Base-by-base conservation (phyloP, 2,797 vertebrate species). In the Lithobates sylvaticus region DNA sequence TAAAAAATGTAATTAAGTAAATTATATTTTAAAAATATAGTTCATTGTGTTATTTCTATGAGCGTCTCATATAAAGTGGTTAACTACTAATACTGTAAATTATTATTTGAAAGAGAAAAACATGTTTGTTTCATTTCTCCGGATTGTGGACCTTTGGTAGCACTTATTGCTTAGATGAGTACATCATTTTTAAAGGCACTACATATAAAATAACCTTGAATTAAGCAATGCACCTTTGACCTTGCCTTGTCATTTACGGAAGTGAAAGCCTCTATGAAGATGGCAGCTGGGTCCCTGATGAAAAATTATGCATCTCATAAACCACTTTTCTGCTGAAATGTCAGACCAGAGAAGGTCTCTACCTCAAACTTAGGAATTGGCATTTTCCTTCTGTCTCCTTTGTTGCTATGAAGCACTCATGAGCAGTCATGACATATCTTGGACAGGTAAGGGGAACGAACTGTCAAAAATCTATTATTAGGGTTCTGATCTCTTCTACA, bases 301-400 rank as follows among this genome's bases (percentile, higher is more conserved):
- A 94, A 95, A 94, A 94, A 95, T 94, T 94, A 93, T 93, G 94
- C 94, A 95, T 95, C 93, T 95, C 94, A 95, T 94, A 94, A 94
- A 93, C 92, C 92, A 91, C 92, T 91, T 89, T 92, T 92, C 92
- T 91, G 92, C 92, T 92, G 92, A 96, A 95, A 96, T 95, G 95
- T 95, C 94, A 96, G 91, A 92, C 92, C 90, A 92, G 91, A 91
- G 91, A 90, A 94, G 92, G 92, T 90, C 92, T 93, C 91, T 91
- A 91, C 94, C 94, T 95, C 93, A 93, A 92, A 94, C 92, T 93
- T 91, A 89, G 91, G 89, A 90, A 91, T 92, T 96, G 95, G 94
- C 94, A 95, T 96, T 96, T 95, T 93, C 93, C 91, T 92, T 94
- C 92, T 93, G 93, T 94, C 93, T 94, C 92, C 94, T 94, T 92